Evolutionary conservation across 2,797 vertebrate genomes (phyloP).

Genomic region (Echiichthys vipera): DNA sequence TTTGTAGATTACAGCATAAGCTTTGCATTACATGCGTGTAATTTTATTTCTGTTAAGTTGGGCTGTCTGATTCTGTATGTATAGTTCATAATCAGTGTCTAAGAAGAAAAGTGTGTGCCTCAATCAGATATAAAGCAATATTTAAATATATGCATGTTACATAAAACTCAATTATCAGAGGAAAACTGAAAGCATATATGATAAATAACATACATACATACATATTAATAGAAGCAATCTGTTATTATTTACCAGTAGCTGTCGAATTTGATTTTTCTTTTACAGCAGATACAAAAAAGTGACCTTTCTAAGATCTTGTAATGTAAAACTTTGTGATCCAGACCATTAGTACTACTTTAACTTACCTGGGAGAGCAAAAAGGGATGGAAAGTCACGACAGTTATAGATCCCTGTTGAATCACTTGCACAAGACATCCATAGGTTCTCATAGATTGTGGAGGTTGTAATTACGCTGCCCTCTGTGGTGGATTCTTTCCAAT

Average conservation of each 20-base stretch:
- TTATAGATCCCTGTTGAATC: conserved; percentile 89
- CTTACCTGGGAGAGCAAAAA: conserved; percentile 91
- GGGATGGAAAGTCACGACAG: conserved; percentile 90
- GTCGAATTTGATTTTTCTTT: background rate
- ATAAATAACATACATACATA: background rate
- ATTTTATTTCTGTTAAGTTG: background rate
- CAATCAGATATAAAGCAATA: background rate
- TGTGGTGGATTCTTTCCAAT: conserved; percentile 90
- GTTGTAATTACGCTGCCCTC: conserved; percentile 90
- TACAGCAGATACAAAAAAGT: background rate
- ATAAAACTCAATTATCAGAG: conserved; percentile 42
- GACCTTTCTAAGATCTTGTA: background rate
- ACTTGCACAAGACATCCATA: conserved; percentile 93
- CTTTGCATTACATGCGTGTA: background rate
- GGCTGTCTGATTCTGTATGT: background rate
- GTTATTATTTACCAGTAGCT: background rate
- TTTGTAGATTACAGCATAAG: background rate
- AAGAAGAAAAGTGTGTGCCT: background rate
- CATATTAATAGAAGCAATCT: background rate
- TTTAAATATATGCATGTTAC: conserved; percentile 38
- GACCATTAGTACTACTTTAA: background rate
- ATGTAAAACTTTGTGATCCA: background rate
- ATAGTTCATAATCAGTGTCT: background rate
- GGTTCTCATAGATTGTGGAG: conserved; percentile 91
- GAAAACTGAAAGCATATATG: background rate